Evolutionary conservation across 2,888 invertebrate species (phyloP).

Genomic region (Mythimna loreyi): DNA sequence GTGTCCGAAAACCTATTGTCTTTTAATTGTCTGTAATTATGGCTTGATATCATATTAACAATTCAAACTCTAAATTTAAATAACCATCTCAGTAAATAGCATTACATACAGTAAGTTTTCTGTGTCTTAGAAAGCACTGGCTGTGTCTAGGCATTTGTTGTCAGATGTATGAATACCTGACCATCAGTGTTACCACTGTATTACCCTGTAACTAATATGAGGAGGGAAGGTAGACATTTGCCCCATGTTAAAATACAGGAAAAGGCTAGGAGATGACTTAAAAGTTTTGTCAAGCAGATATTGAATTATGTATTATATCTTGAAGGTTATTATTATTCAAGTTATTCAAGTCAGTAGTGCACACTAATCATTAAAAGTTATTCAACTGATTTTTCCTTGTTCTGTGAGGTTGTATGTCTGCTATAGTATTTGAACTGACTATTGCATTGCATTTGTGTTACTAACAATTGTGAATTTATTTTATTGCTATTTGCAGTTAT

Average conservation of each 20-base stretch:
- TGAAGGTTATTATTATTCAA: slow-evolving; percentile 3
- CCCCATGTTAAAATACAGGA: background rate
- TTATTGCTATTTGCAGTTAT: background rate
- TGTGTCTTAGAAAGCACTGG: background rate
- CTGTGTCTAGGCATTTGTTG: too few relatives aligned
- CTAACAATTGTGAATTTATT: background rate
- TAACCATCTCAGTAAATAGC: too few relatives aligned
- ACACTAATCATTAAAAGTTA: slow-evolving; percentile 11
- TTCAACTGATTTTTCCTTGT: slow-evolving; percentile 42
- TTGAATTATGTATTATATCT: background rate
- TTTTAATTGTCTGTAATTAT: too few relatives aligned
- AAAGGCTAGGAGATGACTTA: background rate
- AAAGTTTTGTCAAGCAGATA: background rate
- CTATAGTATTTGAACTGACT: background rate
- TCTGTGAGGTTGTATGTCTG: slow-evolving; percentile 16
- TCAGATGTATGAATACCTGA: background rate
- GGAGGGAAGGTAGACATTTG: background rate
- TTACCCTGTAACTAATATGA: background rate
- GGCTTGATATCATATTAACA: too few relatives aligned
- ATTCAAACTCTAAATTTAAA: too few relatives aligned
- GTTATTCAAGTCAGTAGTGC: background rate
- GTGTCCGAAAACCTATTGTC: too few relatives aligned
- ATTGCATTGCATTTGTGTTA: background rate
- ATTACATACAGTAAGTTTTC: too few relatives aligned
- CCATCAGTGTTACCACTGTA: background rate